phyloP scores from a whole-genome alignment of 2,888 invertebrate genomes.

The Leucozona laternaria region DNA sequence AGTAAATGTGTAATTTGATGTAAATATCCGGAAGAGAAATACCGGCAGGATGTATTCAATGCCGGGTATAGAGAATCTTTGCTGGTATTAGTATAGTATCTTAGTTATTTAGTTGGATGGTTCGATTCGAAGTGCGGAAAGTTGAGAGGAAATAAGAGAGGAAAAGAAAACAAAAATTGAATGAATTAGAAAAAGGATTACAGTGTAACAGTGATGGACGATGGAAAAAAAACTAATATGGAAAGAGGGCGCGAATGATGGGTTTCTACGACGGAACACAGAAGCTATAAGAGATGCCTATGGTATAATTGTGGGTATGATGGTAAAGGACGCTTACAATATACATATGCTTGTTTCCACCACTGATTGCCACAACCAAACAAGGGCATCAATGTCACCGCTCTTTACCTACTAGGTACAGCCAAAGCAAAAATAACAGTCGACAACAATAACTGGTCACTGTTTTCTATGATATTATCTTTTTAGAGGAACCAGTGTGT shows the following conservation, averaged over 20 bases:
- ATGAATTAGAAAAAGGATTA: slow-evolving; percentile 23
- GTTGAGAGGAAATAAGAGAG: background rate
- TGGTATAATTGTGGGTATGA: background rate
- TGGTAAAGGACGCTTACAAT: background rate
- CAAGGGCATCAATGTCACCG: slow-evolving; percentile 31
- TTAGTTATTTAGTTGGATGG: slow-evolving; percentile 32
- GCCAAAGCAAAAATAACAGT: slow-evolving; percentile 14
- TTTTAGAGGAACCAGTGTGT: background rate
- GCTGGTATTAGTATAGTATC: slow-evolving; percentile 18
- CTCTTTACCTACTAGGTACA: background rate
- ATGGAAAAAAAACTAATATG: background rate
- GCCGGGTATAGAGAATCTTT: slow-evolving; percentile 36
- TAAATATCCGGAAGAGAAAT: slow-evolving; percentile 69
- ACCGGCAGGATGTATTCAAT: slow-evolving; percentile 53
- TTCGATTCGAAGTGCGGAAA: background rate
- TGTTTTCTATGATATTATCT: background rate
- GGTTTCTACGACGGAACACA: background rate
- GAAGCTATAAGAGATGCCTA: background rate
- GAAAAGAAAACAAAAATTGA: background rate
- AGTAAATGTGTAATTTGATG: slow-evolving; percentile 60
- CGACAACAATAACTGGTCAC: slow-evolving; percentile 27
- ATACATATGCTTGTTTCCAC: slow-evolving; percentile 12
- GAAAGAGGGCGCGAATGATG: slow-evolving; percentile 11
- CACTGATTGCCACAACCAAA: slow-evolving; percentile 30
- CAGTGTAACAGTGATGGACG: slow-evolving; percentile 3